Base-by-base conservation (phyloP, 37 sponge, comb jelly and placozoan genomes). In the Bolinopsis microptera region DNA sequence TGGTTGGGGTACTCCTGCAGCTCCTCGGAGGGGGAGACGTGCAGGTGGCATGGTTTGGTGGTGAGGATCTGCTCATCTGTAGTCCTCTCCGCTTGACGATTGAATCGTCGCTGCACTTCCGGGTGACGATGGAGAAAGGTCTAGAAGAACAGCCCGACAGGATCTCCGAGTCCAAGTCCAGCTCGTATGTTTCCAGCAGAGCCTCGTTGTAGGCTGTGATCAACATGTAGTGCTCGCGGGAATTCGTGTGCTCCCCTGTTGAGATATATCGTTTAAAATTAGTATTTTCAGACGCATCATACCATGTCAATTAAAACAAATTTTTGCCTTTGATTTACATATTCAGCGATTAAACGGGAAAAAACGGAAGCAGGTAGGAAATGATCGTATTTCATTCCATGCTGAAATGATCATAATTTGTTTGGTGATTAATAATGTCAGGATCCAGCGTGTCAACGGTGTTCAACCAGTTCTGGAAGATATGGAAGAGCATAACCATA, bases 131-230 rank as follows among this genome's bases (percentile, higher is more conserved):
- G 36, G 80, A 32, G 80, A 77, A 77, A 36, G 80, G 80, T 35
- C 80, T 34, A 32, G 80, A 34, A 13, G 61, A 48, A 18, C 18
- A 34, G 80, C 80, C 32, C 35, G 32, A 32, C 35, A 77, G 36
- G 80, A 32, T 32, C 18, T 27, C 22, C 5, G 33, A 13, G 33
- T 77, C 80, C 35, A 32, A 0, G 80, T 77, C 27, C 33, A 32
- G 33, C 36, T 32, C 32, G 80, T 39, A 35, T 41, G 90, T 36
- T 27, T 86, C 90, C 13, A 86, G 90, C 48, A 86, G 90, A 27
- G 90, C 90, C 30, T 86, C 90, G 90, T 86, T 86, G 90, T 86
- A 86, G 41, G 90, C 90, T 3, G 90, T 3, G 40, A 86, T 86
- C 30, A 86, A 30, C 61, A 34, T 34, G 90, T 41, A 86, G 48